Evolutionary conservation across 2,888 invertebrate genomes (phyloP), one percentile per base, ranked within the genome.

Genomic region (Dryococelus australis): DNA sequence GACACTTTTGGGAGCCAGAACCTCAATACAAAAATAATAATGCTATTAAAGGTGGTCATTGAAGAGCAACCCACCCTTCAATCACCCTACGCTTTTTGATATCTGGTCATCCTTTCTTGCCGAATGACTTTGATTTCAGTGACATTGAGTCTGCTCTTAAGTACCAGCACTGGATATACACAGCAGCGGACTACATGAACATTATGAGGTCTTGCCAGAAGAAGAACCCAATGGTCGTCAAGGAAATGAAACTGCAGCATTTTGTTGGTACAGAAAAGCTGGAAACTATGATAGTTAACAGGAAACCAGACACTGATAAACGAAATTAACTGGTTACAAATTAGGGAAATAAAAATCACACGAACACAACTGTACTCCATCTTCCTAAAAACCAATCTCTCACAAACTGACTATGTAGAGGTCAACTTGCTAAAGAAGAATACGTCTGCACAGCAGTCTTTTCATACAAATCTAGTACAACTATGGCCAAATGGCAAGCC

Each of bases 101-200:
- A 13, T 43, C 86, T n/a, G 83, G 83, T 12, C 83, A 86, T 35
- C n/a, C 6, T 27, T 86, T 79, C 80, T 47, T 86, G 86, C 86
- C 83, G n/a, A 83, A 86, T 28, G 86, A 86, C 43, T 47, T 47
- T 24, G 83, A 43, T 24, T 80, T 86, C 51, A 26, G 86, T 47
- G 83, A 86, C 26, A 81, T 47, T 2, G 83, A 81, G 51, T 81
- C n/a, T 8, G 81, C 47, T 81, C n/a, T 13, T 20, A 86, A 81
- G 53, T 28, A 43, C n/a, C 86, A 86, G 43, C 86, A 86, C 0
- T 81, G 43, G 10, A 47, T 86, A 43, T 43, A 86, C 51, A 79
- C 81, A 43, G 26, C 47, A 43, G 81, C 13, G 0, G 79, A 86
- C 86, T 80, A 86, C 9, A 86, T 83, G 5, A 83, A 81, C 27